phyloP scores from a whole-genome alignment of 2,113 vertebrate genomes.

The Fregata magnificens region DNA sequence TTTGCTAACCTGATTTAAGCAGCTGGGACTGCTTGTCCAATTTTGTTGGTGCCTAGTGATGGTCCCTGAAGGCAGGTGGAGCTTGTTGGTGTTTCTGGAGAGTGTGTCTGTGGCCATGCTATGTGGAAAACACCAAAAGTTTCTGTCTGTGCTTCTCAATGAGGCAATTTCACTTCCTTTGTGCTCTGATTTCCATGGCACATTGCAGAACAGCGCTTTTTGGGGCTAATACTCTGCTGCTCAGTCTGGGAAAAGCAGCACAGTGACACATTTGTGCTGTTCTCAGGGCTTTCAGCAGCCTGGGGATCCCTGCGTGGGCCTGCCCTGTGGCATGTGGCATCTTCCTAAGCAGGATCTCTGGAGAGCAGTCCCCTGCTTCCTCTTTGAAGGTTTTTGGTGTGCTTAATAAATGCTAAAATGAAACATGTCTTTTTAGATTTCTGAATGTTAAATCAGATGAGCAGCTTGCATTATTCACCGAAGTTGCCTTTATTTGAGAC shows the following conservation, averaged over 20 bases:
- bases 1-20: background rate
- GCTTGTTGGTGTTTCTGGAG: background rate
- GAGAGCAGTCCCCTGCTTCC: background rate
- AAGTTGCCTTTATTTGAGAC: background rate
- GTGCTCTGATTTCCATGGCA: background rate
- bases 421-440: background rate
- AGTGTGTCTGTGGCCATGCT: background rate
- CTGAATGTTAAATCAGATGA: background rate
- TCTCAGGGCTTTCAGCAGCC: background rate
- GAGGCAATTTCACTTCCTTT: background rate
- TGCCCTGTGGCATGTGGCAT: background rate
- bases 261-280: too few species aligned
- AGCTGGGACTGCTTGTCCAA: background rate
- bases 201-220: accelerated
- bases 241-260: background rate
- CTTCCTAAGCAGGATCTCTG: background rate
- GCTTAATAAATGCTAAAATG: background rate
- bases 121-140: background rate
- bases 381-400: background rate
- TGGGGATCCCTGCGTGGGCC: background rate
- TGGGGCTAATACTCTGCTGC: background rate
- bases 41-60: background rate
- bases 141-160: background rate
- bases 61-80: background rate
- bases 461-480: background rate